phyloP scores from a whole-genome alignment of 1,140 invertebrate species.

The Adoxophyes honmai region DNA sequence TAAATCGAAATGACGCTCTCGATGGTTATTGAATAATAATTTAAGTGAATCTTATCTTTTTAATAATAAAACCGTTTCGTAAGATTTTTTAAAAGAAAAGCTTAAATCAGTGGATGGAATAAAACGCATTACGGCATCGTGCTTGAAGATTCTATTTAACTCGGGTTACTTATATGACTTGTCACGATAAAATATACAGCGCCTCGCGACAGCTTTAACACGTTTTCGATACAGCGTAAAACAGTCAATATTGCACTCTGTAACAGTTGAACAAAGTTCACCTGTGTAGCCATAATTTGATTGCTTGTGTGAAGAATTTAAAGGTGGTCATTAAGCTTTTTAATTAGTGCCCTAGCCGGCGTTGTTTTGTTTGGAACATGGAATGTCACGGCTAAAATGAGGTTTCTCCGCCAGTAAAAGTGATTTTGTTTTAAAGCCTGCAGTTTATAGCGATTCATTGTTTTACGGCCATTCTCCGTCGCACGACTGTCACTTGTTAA shows the following conservation, averaged over 20 bases:
- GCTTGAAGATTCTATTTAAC: too few species aligned
- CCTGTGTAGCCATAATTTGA: constrained; percentile 43
- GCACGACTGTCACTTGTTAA: constrained; percentile 2
- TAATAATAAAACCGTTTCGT: too few species aligned
- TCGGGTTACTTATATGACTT: too few species aligned
- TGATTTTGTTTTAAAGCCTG: constrained; percentile 37
- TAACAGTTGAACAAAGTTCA: too few species aligned
- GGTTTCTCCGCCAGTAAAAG: constrained; percentile 35
- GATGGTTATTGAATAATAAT: constrained; percentile 15
- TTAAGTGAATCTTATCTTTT: constrained; percentile 3
- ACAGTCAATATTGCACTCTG: too few species aligned
- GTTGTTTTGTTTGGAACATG: constrained; percentile 41
- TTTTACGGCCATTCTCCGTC: constrained; percentile 34
- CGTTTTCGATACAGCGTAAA: too few species aligned
- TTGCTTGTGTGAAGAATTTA: constrained; percentile 66
- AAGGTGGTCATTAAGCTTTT: constrained; percentile 58
- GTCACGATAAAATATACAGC: too few species aligned
- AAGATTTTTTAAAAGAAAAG: too few species aligned
- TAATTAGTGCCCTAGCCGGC: constrained; percentile 55
- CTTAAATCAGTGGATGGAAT: too few species aligned
- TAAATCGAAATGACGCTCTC: neutral
- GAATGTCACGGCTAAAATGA: constrained; percentile 40
- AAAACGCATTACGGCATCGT: too few species aligned
- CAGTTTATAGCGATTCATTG: constrained; percentile 46
- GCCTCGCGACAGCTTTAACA: too few species aligned